Percentiles rank a stretch among this genome's conserved stretches.
These are phyloP conservation scores for Acipenser ruthenus DNA, from an alignment of 2,797 vertebrate species.

Conservation along the genomic window DNA sequence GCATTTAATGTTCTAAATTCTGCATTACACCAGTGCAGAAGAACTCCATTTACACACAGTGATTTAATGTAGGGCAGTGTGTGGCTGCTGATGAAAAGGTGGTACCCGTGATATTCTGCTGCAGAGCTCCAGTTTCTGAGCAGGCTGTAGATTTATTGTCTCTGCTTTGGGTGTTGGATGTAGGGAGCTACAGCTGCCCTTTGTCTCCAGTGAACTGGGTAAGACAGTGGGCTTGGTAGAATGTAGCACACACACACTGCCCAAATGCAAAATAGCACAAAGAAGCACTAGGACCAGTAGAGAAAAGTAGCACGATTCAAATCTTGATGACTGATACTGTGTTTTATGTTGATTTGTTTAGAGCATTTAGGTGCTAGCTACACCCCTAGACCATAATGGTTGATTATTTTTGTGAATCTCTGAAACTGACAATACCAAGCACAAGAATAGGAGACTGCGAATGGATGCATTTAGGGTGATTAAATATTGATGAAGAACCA, in stretches of 20 bases:
- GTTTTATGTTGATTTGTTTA: neutral
- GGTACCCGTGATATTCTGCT: neutral
- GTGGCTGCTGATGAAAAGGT: slow-evolving; percentile 25
- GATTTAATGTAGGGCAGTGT: slow-evolving; percentile 30
- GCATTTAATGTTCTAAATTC: slow-evolving; percentile 18
- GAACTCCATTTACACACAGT: slow-evolving; percentile 14
- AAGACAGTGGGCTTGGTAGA: slow-evolving; percentile 3
- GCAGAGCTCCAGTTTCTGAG: slow-evolving; percentile 4
- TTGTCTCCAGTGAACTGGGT: slow-evolving; percentile 52
- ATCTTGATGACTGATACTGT: neutral
- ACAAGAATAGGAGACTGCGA: neutral
- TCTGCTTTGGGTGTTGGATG: slow-evolving; percentile 29
- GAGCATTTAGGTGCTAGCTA: neutral
- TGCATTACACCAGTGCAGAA: slow-evolving; percentile 14
- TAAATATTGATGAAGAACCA: neutral
- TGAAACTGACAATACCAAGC: neutral
- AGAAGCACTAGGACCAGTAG: neutral
- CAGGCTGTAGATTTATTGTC: slow-evolving; percentile 39
- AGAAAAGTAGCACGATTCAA: neutral
- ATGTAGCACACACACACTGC: neutral
- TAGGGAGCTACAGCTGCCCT: slow-evolving; percentile 45
- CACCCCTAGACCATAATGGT: neutral
- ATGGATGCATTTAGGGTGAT: slow-evolving; percentile 3
- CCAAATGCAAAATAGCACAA: too few species aligned
- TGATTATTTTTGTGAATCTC: neutral